A percentile compares a stretch with the other conserved stretches of the same genome.
These are phyloP conservation scores for Ormyrus nitidulus DNA, from an alignment of 2,888 invertebrate species.

Conservation along the genomic window DNA sequence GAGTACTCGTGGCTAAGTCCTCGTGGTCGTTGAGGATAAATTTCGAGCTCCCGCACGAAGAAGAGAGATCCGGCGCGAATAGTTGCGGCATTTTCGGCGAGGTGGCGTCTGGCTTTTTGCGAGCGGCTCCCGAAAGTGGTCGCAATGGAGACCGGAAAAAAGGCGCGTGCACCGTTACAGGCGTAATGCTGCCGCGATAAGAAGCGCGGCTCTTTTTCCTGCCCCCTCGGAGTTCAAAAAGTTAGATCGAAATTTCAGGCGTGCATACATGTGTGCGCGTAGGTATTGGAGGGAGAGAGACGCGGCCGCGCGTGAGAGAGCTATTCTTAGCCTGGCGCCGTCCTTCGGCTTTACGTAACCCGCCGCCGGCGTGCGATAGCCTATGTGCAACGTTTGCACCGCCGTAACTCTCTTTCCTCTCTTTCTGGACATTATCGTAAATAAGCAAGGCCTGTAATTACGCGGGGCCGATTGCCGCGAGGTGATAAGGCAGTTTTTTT, in stretches of 20 bases:
- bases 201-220: no score
- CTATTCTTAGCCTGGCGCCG: constrained; percentile 70
- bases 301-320: constrained; percentile 58
- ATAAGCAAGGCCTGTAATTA: constrained; percentile 28
- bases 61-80: not conserved
- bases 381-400: not conserved
- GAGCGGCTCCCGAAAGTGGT: not conserved
- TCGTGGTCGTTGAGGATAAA: not conserved
- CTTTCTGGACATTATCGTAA: constrained; percentile 8
- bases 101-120: not conserved
- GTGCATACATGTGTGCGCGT: not conserved
- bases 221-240: no score
- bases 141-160: no score
- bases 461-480: no score
- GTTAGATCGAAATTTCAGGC: no score
- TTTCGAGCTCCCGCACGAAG: constrained; percentile 9
- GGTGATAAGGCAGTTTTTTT: no score
- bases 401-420: not conserved
- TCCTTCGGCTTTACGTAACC: constrained; percentile 68
- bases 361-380: constrained; percentile 5
- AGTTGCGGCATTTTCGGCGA: not conserved
- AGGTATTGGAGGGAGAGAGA: constrained; percentile 58
- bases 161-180: no score
- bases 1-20: constrained; percentile 18
- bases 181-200: no score